These are phyloP conservation scores for Coleophora deauratella DNA, from an alignment of 2,888 invertebrate species.

Conservation along the genomic window DNA sequence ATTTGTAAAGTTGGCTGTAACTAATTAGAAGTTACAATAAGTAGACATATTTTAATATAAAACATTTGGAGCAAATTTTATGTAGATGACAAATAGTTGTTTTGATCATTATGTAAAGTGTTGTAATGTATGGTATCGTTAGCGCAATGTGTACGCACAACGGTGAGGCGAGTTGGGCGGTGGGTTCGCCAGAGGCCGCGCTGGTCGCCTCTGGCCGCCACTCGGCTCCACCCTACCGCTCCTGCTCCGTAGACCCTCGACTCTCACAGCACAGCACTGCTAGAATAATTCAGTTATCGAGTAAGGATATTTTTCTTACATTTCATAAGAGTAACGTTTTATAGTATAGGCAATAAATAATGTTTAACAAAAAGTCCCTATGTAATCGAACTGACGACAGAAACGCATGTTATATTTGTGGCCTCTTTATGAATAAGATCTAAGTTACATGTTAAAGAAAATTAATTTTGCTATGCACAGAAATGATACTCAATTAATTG, in stretches of 20 bases:
- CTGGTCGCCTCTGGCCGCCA: neutral
- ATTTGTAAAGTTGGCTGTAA: conserved; percentile 75
- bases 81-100: conserved; percentile 72
- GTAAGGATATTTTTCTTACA: conserved; percentile 72
- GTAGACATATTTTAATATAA: conserved; percentile 73
- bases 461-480: conserved; percentile 75
- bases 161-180: conserved; percentile 37
- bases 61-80: conserved; percentile 74
- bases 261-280: conserved; percentile 69
- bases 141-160: conserved; percentile 71
- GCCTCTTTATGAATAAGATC: conserved; percentile 74
- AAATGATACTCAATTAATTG: conserved; percentile 76
- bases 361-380: conserved; percentile 72
- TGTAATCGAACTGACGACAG: conserved; percentile 73
- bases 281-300: conserved; percentile 70
- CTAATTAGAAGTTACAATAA: conserved; percentile 73
- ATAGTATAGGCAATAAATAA: conserved; percentile 66
- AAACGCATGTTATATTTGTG: conserved; percentile 74
- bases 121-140: conserved; percentile 54
- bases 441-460: conserved; percentile 74
- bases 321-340: conserved; percentile 68
- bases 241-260: conserved; percentile 37
- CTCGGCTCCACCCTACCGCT: conserved; percentile 17
- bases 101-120: conserved; percentile 71
- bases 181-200: conserved; percentile 11